Evolutionary conservation across 1,140 invertebrate species (phyloP), one percentile per base, ranked within the genome.

Genomic region (Geopemphigus sp.): DNA sequence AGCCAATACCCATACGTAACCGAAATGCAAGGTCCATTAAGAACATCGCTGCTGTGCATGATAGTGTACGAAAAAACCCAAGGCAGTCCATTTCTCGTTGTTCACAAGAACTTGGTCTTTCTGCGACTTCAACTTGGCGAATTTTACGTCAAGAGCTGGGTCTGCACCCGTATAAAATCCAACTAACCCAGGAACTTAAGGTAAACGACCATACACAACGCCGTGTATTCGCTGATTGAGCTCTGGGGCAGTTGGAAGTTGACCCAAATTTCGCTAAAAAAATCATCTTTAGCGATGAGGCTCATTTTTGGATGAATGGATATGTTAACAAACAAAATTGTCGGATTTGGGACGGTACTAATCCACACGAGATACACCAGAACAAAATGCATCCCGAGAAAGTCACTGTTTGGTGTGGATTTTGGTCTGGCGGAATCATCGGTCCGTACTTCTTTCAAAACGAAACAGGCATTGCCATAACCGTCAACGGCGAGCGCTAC

Each of bases 391-490:
- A 61, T 29, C 59, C 26, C 24, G 1, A 61, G 12, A 29, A 61
- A 29, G 14, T 12, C 24, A 61, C 59, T 26, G 26, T 61, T 61
- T 61, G 59, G 59, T 29, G 59, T 5, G 59, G 59, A 29, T 61
- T 61, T 29, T 61, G 26, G 26, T 26, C 59, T 19, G 5, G 26
- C 29, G 26, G 24, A 26, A 24, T 59, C 10, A 59, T 12, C 6
- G 22, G 54, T 45, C 32, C 6, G 57, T 61, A 61, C 11, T 61
- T 61, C 24, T 12, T 61, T 15, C 24, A 61, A 61, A 61, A 73
- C 14, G 22, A 73, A 24, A 19, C 12, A 11, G 8, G n/a, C 5
- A 14, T 22, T n/a, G 84, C 83, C 83, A 82, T 81, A 22, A 73
- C 50, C 10, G 11, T 54, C 17, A 73, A 56, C 5, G 45, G 22